Evolutionary conservation across 1,140 invertebrate genomes (phyloP), one percentile per base, ranked within the genome.

Genomic region (Drosophila sproati): DNA sequence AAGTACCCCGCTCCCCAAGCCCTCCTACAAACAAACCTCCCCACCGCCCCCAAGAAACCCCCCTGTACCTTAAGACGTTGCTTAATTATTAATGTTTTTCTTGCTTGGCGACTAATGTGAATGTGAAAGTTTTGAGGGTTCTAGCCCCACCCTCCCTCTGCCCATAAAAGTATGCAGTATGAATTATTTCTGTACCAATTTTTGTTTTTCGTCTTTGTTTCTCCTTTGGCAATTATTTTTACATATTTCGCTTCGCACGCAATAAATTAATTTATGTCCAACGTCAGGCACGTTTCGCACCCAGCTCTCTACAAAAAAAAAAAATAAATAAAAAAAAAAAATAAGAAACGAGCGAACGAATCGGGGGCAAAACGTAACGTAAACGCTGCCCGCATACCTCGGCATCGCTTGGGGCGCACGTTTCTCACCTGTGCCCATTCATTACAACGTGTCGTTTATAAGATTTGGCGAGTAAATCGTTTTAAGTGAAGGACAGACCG

Each of bases 191-290:
- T 82, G 61, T 79, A 45, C 52, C 61, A 62, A 20, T 68, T 76
- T 61, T 77, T 39, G 10, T 43, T 32, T 43, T 32, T 39, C 37
- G 4, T 63, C 2, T 52, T 69, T 70, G 59, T 70, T 37, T 73
- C 39, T 64, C 52, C 55, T 48, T 73, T 59, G 39, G 61, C 47
- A 51, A 47, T 68, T 68, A 59, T 68, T 60, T 79, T 83, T 83
- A 80, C 78, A 76, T 83, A 62, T 89, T 73, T 82, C 69, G 69
- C 78, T 79, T 66, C 69, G 82, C 85, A 88, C 85, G 85, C 85
- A 88, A 88, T 88, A 88, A 88, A 88, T 88, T 88, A 88, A 88
- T 88, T 88, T 88, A 88, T 88, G 85, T 88, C 86, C 85, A 74
- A 75, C 80, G 73, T 83, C 83, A 78, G 85, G 83, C 83, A 88